Evolutionary conservation across 2,113 vertebrate genomes (phyloP).

Genomic region (Eupsittula cactorum): DNA sequence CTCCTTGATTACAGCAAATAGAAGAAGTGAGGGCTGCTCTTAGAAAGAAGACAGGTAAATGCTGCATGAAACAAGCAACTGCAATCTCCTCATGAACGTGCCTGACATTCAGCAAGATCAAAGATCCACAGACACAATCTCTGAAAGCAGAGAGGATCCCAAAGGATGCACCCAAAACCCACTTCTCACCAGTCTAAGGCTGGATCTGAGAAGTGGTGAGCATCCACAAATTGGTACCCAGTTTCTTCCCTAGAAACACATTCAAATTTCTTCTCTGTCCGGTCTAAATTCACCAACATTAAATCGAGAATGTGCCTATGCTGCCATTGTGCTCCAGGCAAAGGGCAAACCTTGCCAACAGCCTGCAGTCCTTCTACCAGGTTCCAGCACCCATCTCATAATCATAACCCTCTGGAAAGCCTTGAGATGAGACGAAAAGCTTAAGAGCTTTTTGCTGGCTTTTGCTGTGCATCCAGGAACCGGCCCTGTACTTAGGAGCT

Average conservation of each 20-base stretch:
- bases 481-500: background rate
- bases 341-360: background rate
- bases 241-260: background rate
- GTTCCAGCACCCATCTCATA: background rate
- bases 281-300: background rate
- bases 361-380: background rate
- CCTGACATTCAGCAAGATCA: slow-evolving; percentile 17
- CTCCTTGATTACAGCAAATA: background rate
- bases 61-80: slow-evolving; percentile 13
- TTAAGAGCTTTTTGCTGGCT: background rate
- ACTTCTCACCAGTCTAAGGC: background rate
- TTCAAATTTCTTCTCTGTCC: background rate
- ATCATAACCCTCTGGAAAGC: background rate
- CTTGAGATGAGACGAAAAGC: background rate
- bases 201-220: background rate
- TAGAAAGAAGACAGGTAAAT: slow-evolving; percentile 12
- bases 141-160: background rate
- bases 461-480: background rate
- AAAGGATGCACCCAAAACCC: background rate
- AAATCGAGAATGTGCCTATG: background rate
- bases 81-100: slow-evolving; percentile 6
- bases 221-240: background rate
- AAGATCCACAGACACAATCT: slow-evolving; percentile 9
- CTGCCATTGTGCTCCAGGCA: background rate
- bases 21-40: background rate